Conservation (phyloP, 2,888 invertebrate genomes). For the Dastarcus helophoroides region DNA sequence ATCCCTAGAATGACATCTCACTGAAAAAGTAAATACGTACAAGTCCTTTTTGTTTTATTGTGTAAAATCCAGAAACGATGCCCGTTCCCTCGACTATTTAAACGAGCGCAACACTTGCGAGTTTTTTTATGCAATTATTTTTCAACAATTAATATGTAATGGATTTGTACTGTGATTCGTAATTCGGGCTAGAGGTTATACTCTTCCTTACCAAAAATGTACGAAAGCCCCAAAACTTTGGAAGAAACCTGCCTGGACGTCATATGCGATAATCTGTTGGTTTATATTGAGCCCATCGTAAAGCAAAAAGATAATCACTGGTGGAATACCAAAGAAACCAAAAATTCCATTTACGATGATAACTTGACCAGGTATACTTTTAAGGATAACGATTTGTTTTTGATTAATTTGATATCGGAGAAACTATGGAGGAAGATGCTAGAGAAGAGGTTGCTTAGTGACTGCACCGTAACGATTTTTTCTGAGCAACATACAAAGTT, state of each 20-base stretch:
- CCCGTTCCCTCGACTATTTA: too few relatives aligned
- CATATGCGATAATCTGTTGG: constrained; percentile 50
- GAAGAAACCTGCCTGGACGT: constrained; percentile 52
- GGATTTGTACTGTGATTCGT: too few relatives aligned
- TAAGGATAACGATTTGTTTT: constrained; percentile 43
- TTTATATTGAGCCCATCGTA: constrained; percentile 20
- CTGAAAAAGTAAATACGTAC: too few relatives aligned
- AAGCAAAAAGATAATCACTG: constrained; percentile 30
- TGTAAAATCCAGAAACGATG: too few relatives aligned
- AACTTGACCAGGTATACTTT: constrained; percentile 28
- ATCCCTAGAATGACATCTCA: too few relatives aligned
- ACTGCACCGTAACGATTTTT: constrained; percentile 50
- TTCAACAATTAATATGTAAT: too few relatives aligned
- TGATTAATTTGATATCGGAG: constrained; percentile 48
- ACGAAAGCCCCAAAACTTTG: constrained; percentile 48
- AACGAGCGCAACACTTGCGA: too few relatives aligned
- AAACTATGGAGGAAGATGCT: constrained; percentile 42
- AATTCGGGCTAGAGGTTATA: too few relatives aligned
- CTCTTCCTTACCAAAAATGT: constrained; percentile 40
- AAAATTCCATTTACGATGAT: constrained; percentile 1
- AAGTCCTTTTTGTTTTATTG: too few relatives aligned
- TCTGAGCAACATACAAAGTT: constrained; percentile 47
- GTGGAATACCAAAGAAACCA: constrained; percentile 2
- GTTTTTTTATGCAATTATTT: too few relatives aligned
- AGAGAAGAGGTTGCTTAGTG: constrained; percentile 46